These are phyloP conservation scores for Drosophila chauvacae DNA, from an alignment of 1,140 invertebrate species.

Conservation along the genomic window DNA sequence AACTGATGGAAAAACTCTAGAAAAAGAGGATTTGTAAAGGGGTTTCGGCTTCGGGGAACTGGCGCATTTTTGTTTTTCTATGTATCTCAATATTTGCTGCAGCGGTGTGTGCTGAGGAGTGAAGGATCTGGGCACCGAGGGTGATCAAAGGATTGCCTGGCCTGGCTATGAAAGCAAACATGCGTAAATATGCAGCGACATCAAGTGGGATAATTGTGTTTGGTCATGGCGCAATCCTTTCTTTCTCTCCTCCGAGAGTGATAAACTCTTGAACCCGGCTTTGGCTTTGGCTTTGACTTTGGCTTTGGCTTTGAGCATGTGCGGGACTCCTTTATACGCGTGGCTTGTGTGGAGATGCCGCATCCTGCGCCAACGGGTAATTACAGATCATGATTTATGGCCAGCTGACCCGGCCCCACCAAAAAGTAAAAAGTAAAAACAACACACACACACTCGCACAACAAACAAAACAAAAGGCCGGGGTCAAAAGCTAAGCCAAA, in stretches of 20 bases:
- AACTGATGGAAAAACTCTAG: not conserved
- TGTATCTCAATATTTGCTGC: constrained; percentile 62
- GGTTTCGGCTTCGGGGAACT: constrained; percentile 60
- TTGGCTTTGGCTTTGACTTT: not conserved
- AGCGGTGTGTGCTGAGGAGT: constrained; percentile 19
- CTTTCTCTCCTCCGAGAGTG: constrained; percentile 41
- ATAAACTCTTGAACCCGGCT: constrained; percentile 73
- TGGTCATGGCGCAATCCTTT: constrained; percentile 76
- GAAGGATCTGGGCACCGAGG: constrained; percentile 38
- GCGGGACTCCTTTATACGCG: constrained; percentile 50
- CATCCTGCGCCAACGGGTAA: constrained; percentile 83
- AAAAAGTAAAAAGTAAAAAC: constrained; percentile 18
- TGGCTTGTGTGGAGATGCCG: constrained; percentile 72
- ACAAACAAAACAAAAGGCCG: constrained; percentile 20
- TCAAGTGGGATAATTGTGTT: constrained; percentile 42
- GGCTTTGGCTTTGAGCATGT: constrained; percentile 6
- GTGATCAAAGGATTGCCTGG: constrained; percentile 30
- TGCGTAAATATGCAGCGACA: constrained; percentile 16
- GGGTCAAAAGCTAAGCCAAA: constrained; percentile 36
- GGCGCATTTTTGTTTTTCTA: constrained; percentile 41
- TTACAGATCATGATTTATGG: constrained; percentile 83
- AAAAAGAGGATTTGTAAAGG: not conserved
- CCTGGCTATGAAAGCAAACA: constrained; percentile 69
- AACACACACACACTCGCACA: not conserved
- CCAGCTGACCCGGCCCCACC: constrained; percentile 43